Evolutionary conservation across 2,113 vertebrate species (phyloP), one percentile per base, ranked within the genome.

Genomic region (Bothrops jararaca): DNA sequence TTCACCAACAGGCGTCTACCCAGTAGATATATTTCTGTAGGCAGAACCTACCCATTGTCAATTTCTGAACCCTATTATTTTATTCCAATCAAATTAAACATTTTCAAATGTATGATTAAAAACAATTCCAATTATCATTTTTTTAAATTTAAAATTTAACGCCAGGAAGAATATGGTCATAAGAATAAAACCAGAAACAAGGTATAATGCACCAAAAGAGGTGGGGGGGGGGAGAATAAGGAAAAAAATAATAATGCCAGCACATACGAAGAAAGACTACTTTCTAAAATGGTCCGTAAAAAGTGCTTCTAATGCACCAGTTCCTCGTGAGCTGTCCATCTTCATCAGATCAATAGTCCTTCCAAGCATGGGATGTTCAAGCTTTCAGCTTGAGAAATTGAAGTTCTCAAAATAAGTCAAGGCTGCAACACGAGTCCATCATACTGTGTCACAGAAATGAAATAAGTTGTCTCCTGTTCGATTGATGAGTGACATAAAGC

Each of bases 381-480:
- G 97, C 97, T 97, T 98, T 97, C 97, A 97, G 97, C 96, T 95
- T 97, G 98, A 98, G 97, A 98, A 98, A 98, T 97, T 98, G 98
- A 98, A 98, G 98, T 98, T 98, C 98, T 98, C 97, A 98, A 98
- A 98, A 98, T 97, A 98, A 98, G 98, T 98, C 98, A 97, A 98
- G 97, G 98, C 98, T 98, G 97, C 97, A 97, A 97, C 98, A 97
- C 97, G 96, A 98, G 98, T 99, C 98, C 98, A 99, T 99, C 98
- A 98, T 98, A 97, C 97, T 97, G 96, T 98, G 98, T 98, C 98
- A 98, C 96, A 95, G 97, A 98, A 98, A 98, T 98, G 98, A 98
- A 99, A 99, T 99, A 98, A 99, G 98, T 99, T 98, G 99, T 99
- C 98, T 99, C 97, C 97, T 97, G 97, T 96, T 98, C 97, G 98